These are phyloP conservation scores for Salpingus planirostris DNA, from an alignment of 2,888 invertebrate species.

Conservation along the genomic window DNA sequence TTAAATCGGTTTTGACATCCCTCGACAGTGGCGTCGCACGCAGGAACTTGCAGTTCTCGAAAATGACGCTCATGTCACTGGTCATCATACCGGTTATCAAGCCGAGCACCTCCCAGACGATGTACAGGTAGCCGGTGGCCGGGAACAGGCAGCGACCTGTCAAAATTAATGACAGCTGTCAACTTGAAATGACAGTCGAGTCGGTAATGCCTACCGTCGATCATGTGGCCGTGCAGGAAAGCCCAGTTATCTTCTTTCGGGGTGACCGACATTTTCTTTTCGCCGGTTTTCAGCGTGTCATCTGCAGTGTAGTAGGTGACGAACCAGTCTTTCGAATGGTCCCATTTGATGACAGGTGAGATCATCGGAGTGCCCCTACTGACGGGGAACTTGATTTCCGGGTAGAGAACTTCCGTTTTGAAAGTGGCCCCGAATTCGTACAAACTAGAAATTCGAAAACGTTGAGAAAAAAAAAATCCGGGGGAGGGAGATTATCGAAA, in stretches of 20 bases:
- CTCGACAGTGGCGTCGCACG: constrained; percentile 47
- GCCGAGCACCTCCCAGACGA: constrained; percentile 49
- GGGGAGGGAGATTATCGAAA: neutral
- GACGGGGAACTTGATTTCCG: constrained; percentile 70
- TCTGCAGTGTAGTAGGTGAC: constrained; percentile 42
- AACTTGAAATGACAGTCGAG: constrained; percentile 1
- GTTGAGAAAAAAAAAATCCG: neutral
- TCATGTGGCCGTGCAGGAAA: constrained; percentile 69
- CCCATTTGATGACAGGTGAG: constrained; percentile 81
- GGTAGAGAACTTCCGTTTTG: constrained; percentile 67
- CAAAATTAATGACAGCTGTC: no score
- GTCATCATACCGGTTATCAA: constrained; percentile 34
- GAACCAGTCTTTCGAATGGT: constrained; percentile 70
- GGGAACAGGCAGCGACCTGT: constrained; percentile 43
- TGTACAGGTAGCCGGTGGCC: constrained; percentile 49
- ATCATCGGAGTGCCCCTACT: constrained; percentile 47
- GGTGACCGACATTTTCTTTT: constrained; percentile 51
- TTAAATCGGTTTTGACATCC: constrained; percentile 28
- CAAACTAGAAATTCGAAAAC: constrained; percentile 1
- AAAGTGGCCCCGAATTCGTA: constrained; percentile 71
- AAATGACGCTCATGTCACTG: constrained; percentile 46
- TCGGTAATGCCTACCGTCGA: no score
- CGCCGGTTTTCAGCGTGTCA: constrained; percentile 47
- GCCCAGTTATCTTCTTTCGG: constrained; percentile 58
- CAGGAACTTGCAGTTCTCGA: constrained; percentile 51